Percentiles rank a stretch among this genome's conserved stretches.
Conservation (phyloP, 2,797 vertebrate species). For the Ptychobarbus kaznakovi region DNA sequence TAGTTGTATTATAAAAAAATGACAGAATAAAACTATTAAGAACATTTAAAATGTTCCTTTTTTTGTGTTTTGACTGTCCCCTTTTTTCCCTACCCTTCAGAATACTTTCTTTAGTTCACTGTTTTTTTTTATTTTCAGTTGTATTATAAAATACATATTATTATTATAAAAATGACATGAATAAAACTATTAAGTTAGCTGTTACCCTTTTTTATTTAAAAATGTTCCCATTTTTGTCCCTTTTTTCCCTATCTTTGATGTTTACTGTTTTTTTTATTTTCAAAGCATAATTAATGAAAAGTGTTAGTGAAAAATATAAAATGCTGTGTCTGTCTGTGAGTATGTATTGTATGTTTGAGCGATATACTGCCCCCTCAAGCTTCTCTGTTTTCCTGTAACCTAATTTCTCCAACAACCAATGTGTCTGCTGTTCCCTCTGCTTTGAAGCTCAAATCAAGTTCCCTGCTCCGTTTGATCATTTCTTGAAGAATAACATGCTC, state of each 20-base stretch:
- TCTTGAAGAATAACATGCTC: not conserved
- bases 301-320: not conserved
- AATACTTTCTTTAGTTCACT: not conserved
- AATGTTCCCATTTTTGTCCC: not conserved
- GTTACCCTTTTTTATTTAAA: not conserved
- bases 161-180: not conserved
- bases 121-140: no score
- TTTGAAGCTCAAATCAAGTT: slow-evolving; percentile 54
- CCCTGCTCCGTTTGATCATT: slow-evolving; percentile 41
- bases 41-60: no score
- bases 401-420: slow-evolving; percentile 54
- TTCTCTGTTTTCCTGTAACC: slow-evolving; percentile 57
- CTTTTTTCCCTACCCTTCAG: no score
- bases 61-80: no score
- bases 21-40: no score
- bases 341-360: not conserved
- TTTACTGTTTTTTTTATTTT: not conserved
- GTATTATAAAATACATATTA: not conserved
- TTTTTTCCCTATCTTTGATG: not conserved
- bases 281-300: not conserved
- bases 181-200: not conserved
- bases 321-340: not conserved
- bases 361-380: slow-evolving; percentile 21
- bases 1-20: no score
- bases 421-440: slow-evolving; percentile 24